Evolutionary conservation across 1,140 invertebrate species (phyloP).

Genomic region (Polyergus mexicanus): DNA sequence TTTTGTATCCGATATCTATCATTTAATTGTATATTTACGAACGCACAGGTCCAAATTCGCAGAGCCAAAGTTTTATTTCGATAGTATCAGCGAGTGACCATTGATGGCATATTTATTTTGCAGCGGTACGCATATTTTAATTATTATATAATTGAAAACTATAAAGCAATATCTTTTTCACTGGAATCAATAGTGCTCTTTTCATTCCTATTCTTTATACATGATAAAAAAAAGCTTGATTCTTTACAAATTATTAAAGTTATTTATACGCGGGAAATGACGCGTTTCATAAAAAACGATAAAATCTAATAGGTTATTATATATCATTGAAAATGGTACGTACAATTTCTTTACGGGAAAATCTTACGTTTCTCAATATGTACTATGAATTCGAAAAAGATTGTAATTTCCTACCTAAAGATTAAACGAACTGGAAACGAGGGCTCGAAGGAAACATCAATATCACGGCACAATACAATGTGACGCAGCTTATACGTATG

Average conservation of each 20-base stretch:
- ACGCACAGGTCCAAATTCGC: not conserved
- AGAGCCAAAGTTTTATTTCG: not conserved
- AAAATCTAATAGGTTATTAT: conserved; percentile 7
- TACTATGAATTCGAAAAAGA: conserved; percentile 13
- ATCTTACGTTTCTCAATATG: not conserved
- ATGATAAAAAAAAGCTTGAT: not conserved
- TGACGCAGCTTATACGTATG: not conserved
- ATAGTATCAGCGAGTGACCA: not conserved
- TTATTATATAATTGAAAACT: conserved; percentile 12
- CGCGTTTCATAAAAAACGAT: not conserved
- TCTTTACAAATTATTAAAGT: conserved; percentile 15
- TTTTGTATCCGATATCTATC: not conserved
- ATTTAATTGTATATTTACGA: not conserved
- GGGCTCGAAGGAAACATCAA: conserved; percentile 35
- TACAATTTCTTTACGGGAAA: not conserved
- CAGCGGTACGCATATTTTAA: not conserved
- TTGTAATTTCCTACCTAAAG: conserved; percentile 26
- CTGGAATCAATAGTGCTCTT: not conserved
- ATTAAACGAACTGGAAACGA: conserved; percentile 44
- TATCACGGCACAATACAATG: not conserved
- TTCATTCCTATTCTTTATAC: not conserved
- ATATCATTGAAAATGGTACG: not conserved
- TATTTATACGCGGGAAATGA: not conserved
- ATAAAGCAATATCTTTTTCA: not conserved
- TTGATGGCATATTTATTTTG: no score